These are phyloP conservation scores for Gallinago undulata DNA, from an alignment of 2,113 vertebrate species.

Conservation along the genomic window DNA sequence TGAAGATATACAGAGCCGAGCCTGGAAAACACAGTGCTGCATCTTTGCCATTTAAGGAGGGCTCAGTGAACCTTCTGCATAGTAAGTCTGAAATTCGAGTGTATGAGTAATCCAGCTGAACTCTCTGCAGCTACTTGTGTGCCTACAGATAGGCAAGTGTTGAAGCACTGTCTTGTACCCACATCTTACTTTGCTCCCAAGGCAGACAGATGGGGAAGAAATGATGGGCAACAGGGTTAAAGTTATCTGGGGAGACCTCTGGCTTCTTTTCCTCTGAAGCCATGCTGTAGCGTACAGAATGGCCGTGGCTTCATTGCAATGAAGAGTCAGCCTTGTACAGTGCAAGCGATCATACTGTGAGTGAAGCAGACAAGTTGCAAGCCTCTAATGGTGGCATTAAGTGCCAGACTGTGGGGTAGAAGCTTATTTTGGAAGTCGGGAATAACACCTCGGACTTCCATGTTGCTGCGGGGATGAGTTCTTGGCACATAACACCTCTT, in stretches of 20 bases:
- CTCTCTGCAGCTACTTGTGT: neutral
- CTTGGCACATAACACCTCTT: accelerated
- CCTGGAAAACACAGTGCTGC: neutral
- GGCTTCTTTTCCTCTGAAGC: neutral
- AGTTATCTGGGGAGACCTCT: neutral
- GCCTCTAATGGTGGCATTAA: neutral
- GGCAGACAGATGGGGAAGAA: neutral
- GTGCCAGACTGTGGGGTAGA: neutral
- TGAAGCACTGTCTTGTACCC: neutral
- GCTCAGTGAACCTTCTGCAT: neutral
- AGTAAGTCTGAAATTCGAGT: conserved; percentile 38
- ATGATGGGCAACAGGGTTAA: neutral
- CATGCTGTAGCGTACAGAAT: neutral
- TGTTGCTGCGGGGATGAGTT: neutral
- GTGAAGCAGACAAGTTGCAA: neutral
- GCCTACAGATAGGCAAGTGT: neutral
- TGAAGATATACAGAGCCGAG: neutral
- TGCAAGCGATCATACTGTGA: neutral
- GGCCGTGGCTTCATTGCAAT: neutral
- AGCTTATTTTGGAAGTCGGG: neutral
- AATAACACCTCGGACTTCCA: neutral
- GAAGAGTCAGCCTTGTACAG: neutral
- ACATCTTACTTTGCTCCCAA: neutral
- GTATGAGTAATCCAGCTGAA: conserved; percentile 51
- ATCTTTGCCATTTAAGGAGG: conserved; percentile 62